Conservation (phyloP, 2,797 vertebrate genomes). For the Otolemur crassicaudatus region DNA sequence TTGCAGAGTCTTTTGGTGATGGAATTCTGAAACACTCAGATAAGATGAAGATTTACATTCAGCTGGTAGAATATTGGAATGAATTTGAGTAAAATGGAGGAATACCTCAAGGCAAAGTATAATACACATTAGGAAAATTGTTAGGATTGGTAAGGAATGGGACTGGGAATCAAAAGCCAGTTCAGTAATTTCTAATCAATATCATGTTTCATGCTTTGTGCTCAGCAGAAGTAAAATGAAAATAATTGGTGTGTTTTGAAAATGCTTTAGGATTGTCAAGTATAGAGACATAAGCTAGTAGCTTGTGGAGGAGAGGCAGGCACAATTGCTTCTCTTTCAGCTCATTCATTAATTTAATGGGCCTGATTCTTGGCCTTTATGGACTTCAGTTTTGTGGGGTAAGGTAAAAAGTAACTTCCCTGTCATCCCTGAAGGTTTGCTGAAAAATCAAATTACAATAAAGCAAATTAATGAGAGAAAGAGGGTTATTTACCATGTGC, state of each 20-base stretch:
- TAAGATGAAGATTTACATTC: conserved; percentile 29
- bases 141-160: not conserved
- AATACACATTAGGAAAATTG: not conserved
- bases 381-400: not conserved
- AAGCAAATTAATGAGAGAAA: no score
- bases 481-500: no score
- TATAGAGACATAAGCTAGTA: conserved; percentile 20
- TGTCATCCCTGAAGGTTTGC: no score
- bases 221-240: conserved; percentile 58
- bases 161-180: conserved; percentile 13
- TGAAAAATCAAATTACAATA: no score
- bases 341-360: conserved; percentile 17
- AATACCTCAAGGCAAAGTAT: not conserved
- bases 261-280: conserved; percentile 36
- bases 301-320: not conserved
- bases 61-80: not conserved
- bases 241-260: conserved; percentile 51
- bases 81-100: not conserved
- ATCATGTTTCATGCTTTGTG: conserved; percentile 47
- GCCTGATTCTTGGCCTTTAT: not conserved
- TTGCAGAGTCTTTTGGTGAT: conserved; percentile 10
- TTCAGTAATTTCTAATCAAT: not conserved
- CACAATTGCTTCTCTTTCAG: conserved; percentile 4
- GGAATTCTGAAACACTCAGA: conserved; percentile 14
- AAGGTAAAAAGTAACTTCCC: no score